Base-by-base conservation (phyloP, 2,888 invertebrate genomes). In the Byasa hedistus region DNA sequence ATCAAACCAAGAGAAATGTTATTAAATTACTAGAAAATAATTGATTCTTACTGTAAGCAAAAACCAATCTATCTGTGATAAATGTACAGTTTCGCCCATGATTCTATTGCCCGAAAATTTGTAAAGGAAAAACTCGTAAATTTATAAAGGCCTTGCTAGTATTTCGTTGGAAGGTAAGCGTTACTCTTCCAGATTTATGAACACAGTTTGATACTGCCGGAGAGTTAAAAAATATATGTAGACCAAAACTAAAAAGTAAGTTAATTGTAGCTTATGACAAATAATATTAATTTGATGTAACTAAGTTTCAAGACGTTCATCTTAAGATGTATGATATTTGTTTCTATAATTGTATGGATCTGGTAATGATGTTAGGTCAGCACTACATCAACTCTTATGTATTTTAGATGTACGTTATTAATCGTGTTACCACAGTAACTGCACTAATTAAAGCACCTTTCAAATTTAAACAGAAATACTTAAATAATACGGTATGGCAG, bases 61-160 rank as follows among this genome's bases (percentile, higher is more conserved):
- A 44, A 2, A 19, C 21, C 52, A n/a, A n/a, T 52, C 8, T 52
- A 10, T n/a, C 21, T 3, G 52, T n/a, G 21, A 52, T 52, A 52
- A 52, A 52, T 52, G 52, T 52, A 19, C 21, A 52, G 51, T 57
- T 51, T 55, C 27, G 24, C 55, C 22, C 32, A 56, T 48, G 56
- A 56, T 56, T 65, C 60, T 48, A 60, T 48, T 55, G 59, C 48
- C 44, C 24, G 51, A 60, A 60, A 65, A 65, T 60, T 60, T 48
- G 60, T 36, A 60, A 65, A 60, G 60, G 48, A 65, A 65, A 65
- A 60, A 56, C 60, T 60, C 60, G 65, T 56, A 65, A 65, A 60
- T 65, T 65, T 65, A 48, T 48, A 27, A 22, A 32, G 59, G 23
- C 54, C 17, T 39, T 22, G 44, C 27, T 59, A 58, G 59, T 64